A percentile compares a stretch with the other conserved stretches of the same genome.
Evolutionary conservation across 1,140 invertebrate species (phyloP).

Genomic region (Drosophila ercepeae): DNA sequence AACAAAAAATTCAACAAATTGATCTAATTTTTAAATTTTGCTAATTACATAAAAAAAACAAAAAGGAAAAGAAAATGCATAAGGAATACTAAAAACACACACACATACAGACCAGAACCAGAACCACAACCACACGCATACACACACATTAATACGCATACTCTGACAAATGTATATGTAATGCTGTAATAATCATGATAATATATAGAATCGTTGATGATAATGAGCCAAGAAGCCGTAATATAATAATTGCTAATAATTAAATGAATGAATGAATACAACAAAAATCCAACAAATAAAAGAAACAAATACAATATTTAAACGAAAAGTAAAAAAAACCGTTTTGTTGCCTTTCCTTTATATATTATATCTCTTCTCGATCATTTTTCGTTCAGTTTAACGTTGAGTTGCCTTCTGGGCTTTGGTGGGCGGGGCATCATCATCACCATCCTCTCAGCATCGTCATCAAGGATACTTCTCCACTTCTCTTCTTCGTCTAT

Average conservation of each 20-base stretch:
- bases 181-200: conserved; percentile 67
- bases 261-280: conserved; percentile 48
- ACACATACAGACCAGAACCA: conserved; percentile 10
- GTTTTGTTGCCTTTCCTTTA: conserved; percentile 41
- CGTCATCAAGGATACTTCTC: neutral
- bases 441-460: conserved; percentile 1
- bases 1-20: conserved; percentile 20
- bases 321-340: conserved; percentile 25
- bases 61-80: conserved; percentile 2
- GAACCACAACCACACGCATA: conserved; percentile 9
- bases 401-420: conserved; percentile 4
- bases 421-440: conserved; percentile 15
- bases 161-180: conserved; percentile 60
- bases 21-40: conserved; percentile 46
- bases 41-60: conserved; percentile 11
- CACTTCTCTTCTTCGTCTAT: neutral
- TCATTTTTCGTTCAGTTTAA: conserved; percentile 45
- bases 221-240: conserved; percentile 48
- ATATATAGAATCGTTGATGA: conserved; percentile 58
- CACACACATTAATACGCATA: conserved; percentile 36
- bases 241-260: conserved; percentile 50
- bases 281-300: conserved; percentile 48
- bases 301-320: conserved; percentile 54
- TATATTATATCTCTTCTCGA: conserved; percentile 1
- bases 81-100: conserved; percentile 22